Evolutionary conservation across 1,140 invertebrate species (phyloP), one percentile per base, ranked within the genome.

Genomic region (Camponotus pennsylvanicus): DNA sequence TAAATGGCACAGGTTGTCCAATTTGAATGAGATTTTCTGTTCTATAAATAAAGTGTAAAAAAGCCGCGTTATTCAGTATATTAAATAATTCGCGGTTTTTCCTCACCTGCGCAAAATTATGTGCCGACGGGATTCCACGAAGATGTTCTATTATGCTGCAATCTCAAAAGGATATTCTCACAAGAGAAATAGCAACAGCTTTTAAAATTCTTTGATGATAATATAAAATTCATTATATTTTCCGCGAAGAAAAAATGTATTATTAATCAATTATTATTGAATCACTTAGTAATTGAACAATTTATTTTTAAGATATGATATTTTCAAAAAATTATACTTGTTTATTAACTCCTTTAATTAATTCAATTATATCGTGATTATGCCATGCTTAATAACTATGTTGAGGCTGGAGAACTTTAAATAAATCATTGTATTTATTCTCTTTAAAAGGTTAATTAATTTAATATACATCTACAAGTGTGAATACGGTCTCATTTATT

Each of bases 71-170:
- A 73, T 83, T 13, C 69, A 49, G 40, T n/a, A 57, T 75, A 83
- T 83, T 83, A 63, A 73, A 73, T 83, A 83, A 83, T 83, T 83
- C 67, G 55, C 55, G 69, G 55, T 73, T 73, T 75, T 73, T 40
- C 42, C 55, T 61, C 34, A 37, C 40, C 18, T 42, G 40, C 27
- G 32, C 69, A 45, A 73, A 82, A 73, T 83, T 83, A 83, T 49
- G 40, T 83, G 57, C 55, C 57, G 13, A 52, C 69, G 55, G 67
- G 61, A 82, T 59, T 69, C 40, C 57, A 42, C 55, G 40, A 82
- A 75, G 67, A 61, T 55, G 61, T 70, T 83, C 73, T 83, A 83
- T 83, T 83, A 83, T 83, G 69, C 42, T 21, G 55, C 40, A 83
- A 73, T 83, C 67, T 83, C 27, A 45, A 83, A 83, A 61, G 61